Percentiles rank a stretch among this genome's conserved stretches.
phyloP scores from a whole-genome alignment of 2,888 invertebrate genomes.

The Abrostola tripartita region DNA sequence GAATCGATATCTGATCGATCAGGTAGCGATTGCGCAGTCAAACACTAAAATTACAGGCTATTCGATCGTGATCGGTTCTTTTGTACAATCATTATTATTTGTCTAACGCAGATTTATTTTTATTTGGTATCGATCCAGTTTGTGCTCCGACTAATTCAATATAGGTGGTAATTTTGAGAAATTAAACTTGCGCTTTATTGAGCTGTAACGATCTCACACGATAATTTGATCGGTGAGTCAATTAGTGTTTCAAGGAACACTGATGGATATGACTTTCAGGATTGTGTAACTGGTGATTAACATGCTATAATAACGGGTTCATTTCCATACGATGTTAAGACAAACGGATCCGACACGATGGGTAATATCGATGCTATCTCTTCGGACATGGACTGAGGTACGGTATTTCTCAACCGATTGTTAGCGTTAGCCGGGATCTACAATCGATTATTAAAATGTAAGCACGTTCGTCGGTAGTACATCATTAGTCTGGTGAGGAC shows the following conservation, averaged over 20 bases:
- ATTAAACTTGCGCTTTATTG: conserved; percentile 16
- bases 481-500: conserved; percentile 66
- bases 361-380: conserved; percentile 65
- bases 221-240: conserved; percentile 10
- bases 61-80: conserved; percentile 59
- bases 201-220: conserved; percentile 16
- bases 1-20: conserved; percentile 73
- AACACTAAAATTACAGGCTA: conserved; percentile 58
- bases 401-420: conserved; percentile 73
- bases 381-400: conserved; percentile 60
- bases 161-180: conserved; percentile 35
- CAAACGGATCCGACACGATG: conserved; percentile 45
- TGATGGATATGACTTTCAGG: conserved; percentile 15
- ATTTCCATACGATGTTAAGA: conserved; percentile 44
- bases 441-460: conserved; percentile 83
- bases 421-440: conserved; percentile 66
- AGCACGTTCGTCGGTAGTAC: conserved; percentile 73
- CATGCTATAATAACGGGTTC: conserved; percentile 28
- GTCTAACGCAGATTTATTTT: conserved; percentile 53
- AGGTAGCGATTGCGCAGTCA: conserved; percentile 63
- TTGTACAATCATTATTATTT: conserved; percentile 62
- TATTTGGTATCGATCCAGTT: conserved; percentile 39
- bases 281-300: conserved; percentile 31
- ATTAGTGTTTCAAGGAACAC: conserved; percentile 23
- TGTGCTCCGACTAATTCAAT: conserved; percentile 22